Evolutionary conservation across 2,888 invertebrate genomes (phyloP), one percentile per base, ranked within the genome.

Genomic region (Gortyna flavago): DNA sequence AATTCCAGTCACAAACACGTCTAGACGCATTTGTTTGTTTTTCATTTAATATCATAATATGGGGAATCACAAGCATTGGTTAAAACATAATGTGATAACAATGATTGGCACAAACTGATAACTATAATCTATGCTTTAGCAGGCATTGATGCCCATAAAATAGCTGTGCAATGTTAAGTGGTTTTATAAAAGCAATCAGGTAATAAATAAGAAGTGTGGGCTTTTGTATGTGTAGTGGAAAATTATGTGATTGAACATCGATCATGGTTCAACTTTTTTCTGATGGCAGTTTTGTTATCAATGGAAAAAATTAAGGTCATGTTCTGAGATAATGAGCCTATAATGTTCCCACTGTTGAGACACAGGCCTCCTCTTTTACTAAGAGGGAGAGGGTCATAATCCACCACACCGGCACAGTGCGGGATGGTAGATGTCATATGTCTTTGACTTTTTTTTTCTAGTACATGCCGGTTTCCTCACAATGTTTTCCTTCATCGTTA

Each of bases 61-160:
- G 5, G 65, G 75, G 79, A 85, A 87, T 88, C 88, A 86, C 78
- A 86, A 68, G 71, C 48, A n/a, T 81, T 67, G 71, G 75, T 62
- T 76, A 80, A 66, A 71, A 77, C 25, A 38, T 81, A 79, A 70
- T 11, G 35, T 74, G 88, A 89, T 88, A 87, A 89, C 72, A 75
- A 64, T 80, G 81, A 89, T 84, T 75, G 81, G 75, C 32, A 72
- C 68, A 3, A 51, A 41, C 78, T 89, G 88, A 89, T 88, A 88
- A 83, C 70, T 64, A 48, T 84, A 87, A 88, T 89, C 88, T 89
- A 73, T 77, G 67, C 41, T 83, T 81, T 78, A 81, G 77, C 76
- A 77, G 77, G 67, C 80, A 54, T 69, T 64, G 67, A 79, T 84
- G 77, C 70, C 72, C 74, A 61, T 87, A 72, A 84, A 85, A 82